These are phyloP conservation scores for Cryptotermes secundus DNA, from an alignment of 1,140 invertebrate genomes.

Conservation along the genomic window DNA sequence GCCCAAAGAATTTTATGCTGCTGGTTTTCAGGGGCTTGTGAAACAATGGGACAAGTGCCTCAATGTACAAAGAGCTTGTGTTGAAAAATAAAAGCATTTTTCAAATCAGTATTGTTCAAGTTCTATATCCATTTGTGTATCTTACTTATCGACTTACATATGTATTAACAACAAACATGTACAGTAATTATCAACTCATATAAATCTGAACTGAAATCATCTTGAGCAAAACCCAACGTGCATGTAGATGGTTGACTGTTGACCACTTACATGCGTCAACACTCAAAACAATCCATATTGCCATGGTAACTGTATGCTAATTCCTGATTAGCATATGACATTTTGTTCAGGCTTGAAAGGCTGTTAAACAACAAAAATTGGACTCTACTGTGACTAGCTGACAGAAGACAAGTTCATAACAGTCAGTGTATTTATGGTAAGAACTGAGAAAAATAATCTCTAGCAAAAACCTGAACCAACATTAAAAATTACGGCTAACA, in stretches of 20 bases:
- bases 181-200: too few species aligned
- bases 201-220: background rate
- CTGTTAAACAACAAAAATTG: background rate
- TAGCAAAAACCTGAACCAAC: background rate
- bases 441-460: background rate
- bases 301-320: background rate
- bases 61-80: too few species aligned
- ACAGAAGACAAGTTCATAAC: background rate
- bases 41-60: too few species aligned
- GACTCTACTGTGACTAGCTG: background rate
- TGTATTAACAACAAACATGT: too few species aligned
- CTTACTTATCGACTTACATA: too few species aligned
- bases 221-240: background rate
- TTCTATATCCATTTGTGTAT: too few species aligned
- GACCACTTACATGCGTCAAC: background rate
- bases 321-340: background rate
- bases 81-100: too few species aligned
- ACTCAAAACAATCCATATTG: background rate
- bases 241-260: background rate
- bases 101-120: too few species aligned
- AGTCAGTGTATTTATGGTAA: background rate
- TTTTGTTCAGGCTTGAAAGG: background rate
- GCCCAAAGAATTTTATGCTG: too few species aligned
- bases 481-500: background rate
- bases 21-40: too few species aligned